These are phyloP conservation scores for Drosophila atripex DNA, from an alignment of 2,888 invertebrate genomes.

Conservation along the genomic window DNA sequence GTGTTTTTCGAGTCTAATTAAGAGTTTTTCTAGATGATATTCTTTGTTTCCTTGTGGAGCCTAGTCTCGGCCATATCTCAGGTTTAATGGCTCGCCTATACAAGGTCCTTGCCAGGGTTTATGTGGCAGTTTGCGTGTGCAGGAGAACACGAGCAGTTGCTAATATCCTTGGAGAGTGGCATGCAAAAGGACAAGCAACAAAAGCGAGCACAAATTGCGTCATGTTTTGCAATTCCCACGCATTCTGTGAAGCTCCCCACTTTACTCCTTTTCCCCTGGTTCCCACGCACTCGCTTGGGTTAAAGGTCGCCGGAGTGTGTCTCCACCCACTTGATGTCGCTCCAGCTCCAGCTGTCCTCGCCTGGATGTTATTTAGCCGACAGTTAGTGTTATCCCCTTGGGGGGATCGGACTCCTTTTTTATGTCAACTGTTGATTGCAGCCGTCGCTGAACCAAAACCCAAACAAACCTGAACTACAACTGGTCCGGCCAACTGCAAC, in stretches of 20 bases:
- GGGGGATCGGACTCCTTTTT: conserved; percentile 29
- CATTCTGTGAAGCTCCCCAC: conserved; percentile 24
- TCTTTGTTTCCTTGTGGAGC: neutral
- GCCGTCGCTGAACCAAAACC: conserved; percentile 1
- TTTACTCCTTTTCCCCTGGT: neutral
- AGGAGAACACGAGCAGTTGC: conserved; percentile 37
- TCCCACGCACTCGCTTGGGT: conserved; percentile 19
- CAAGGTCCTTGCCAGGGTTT: conserved; percentile 3
- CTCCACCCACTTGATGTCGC: conserved; percentile 48
- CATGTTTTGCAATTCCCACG: conserved; percentile 60
- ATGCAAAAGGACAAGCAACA: conserved; percentile 44
- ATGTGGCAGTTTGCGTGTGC: conserved; percentile 28
- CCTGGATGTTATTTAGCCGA: conserved; percentile 40
- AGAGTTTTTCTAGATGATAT: neutral
- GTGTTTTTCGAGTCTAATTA: neutral
- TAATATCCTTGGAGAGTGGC: conserved; percentile 46
- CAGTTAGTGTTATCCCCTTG: conserved; percentile 27
- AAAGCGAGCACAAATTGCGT: conserved; percentile 45
- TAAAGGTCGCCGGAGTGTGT: conserved; percentile 46
- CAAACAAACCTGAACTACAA: neutral
- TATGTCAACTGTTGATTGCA: conserved; percentile 63
- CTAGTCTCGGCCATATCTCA: neutral
- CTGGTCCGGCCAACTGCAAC: conserved; percentile 16
- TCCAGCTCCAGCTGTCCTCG: conserved; percentile 41
- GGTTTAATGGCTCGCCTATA: conserved; percentile 2